Base-by-base conservation (phyloP, 2,888 invertebrate species). In the Clanis bilineata region DNA sequence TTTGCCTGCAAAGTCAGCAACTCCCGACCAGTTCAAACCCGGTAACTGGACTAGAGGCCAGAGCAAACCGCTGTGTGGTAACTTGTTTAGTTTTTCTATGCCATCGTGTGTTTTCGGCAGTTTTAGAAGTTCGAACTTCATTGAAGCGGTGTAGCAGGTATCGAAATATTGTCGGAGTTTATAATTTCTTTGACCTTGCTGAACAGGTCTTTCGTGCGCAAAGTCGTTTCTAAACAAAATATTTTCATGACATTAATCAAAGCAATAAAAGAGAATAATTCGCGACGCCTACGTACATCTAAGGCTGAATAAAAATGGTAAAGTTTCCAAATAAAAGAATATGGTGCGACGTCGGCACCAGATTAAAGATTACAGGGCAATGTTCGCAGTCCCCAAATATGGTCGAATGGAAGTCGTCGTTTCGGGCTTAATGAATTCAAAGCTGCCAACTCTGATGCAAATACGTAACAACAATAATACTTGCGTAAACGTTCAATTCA, bases 291-390 rank as follows among this genome's bases (percentile, higher is more conserved):
- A 57, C 57, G 36, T 44, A 7, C 25, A 23, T 39, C 9, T 45
- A 47, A 58, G 25, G 47, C 36, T 9, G 22, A 23, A 38, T 51
- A 39, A 25, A 47, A 51, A 58, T 51, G 58, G 56, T 36, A 56
- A 56, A 25, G 41, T 45, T 38, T 36, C 59, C 59, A 59, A 59
- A 59, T 56, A 59, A 59, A 59, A 56, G 6, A 18, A 43, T 43
- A 56, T 55, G 44, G 15, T 56, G 25, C 15, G 36, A 59, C 38
- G 55, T 56, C 67, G 65, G 70, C 64, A 68, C 67, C 66, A 73
- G 74, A 80, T 80, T 73, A 69, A 73, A 77, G 77, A 81, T 80
- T 77, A 72, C 70, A 70, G 75, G 73, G 70, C 75, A 77, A 76
- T 71, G 77, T 71, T 72, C 74, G 78, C 71, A 57, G 72, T 68